Percentiles rank a stretch among this genome's conserved stretches.
phyloP scores from a whole-genome alignment of 1,140 invertebrate species.

The Manduca sexta region DNA sequence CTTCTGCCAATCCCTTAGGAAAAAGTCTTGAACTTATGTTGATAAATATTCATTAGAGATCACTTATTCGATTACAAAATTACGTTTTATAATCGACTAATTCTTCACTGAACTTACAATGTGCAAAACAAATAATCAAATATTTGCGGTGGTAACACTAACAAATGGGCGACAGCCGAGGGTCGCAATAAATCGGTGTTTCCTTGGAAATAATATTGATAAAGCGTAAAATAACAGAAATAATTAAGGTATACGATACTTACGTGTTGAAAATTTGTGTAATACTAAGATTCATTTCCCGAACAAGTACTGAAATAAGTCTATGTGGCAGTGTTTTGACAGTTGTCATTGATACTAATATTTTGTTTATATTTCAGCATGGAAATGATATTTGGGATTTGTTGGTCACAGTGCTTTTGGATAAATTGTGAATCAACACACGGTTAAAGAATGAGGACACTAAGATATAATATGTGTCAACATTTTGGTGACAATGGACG shows the following conservation, averaged over 20 bases:
- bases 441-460: slow-evolving; percentile 38
- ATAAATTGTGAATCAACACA: slow-evolving; percentile 2
- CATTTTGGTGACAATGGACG: slow-evolving; percentile 48
- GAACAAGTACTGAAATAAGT: slow-evolving; percentile 10
- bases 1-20: no score
- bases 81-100: no score
- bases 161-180: slow-evolving; percentile 37
- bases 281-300: background rate
- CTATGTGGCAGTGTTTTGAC: slow-evolving; percentile 71
- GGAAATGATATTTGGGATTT: slow-evolving; percentile 24
- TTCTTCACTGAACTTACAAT: no score
- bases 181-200: slow-evolving; percentile 69
- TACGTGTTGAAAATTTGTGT: no score
- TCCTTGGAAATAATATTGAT: slow-evolving; percentile 71
- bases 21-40: no score
- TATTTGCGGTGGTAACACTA: slow-evolving; percentile 22
- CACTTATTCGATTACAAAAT: no score
- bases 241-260: slow-evolving; percentile 27
- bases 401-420: slow-evolving; percentile 8
- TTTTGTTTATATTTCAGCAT: slow-evolving; percentile 70
- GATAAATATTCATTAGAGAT: no score
- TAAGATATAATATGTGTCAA: slow-evolving; percentile 20
- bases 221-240: slow-evolving; percentile 36
- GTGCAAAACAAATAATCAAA: no score
- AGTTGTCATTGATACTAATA: slow-evolving; percentile 59